These are phyloP conservation scores for Tineola bisselliella DNA, from an alignment of 2,888 invertebrate genomes.

Conservation along the genomic window DNA sequence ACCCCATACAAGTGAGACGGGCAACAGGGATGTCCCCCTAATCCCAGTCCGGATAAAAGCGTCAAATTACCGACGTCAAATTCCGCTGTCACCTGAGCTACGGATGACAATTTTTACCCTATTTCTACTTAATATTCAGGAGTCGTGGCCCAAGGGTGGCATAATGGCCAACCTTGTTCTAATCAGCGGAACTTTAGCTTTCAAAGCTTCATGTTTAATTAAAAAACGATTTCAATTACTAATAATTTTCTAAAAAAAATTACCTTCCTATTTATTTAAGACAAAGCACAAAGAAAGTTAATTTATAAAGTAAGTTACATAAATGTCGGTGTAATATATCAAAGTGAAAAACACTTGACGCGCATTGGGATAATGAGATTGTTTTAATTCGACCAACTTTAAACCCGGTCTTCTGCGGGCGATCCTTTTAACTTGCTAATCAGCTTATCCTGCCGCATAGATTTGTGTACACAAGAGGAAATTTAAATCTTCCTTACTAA, in stretches of 20 bases:
- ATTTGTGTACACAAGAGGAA: slow-evolving; percentile 32
- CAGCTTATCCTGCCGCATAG: slow-evolving; percentile 45
- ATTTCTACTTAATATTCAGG: slow-evolving; percentile 57
- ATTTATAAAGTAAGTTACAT: neutral
- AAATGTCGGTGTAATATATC: slow-evolving; percentile 22
- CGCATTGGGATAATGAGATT: slow-evolving; percentile 39
- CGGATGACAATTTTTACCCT: slow-evolving; percentile 54
- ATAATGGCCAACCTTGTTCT: slow-evolving; percentile 15
- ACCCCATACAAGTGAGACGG: neutral
- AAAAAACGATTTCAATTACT: slow-evolving; percentile 8
- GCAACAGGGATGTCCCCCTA: neutral
- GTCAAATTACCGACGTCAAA: slow-evolving; percentile 59
- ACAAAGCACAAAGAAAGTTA: no score
- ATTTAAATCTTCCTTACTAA: slow-evolving; percentile 23
- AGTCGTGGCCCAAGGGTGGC: slow-evolving; percentile 43
- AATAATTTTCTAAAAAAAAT: neutral
- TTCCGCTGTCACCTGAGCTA: slow-evolving; percentile 54
- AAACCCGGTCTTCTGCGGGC: slow-evolving; percentile 28
- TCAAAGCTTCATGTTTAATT: slow-evolving; percentile 6
- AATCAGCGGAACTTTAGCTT: slow-evolving; percentile 4
- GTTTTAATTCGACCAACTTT: slow-evolving; percentile 43
- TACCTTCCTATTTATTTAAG: neutral
- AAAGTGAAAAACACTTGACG: slow-evolving; percentile 29
- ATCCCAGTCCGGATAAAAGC: slow-evolving; percentile 43
- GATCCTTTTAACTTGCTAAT: slow-evolving; percentile 52